phyloP scores from a whole-genome alignment of 2,797 vertebrate genomes.

The Falco naumanni region DNA sequence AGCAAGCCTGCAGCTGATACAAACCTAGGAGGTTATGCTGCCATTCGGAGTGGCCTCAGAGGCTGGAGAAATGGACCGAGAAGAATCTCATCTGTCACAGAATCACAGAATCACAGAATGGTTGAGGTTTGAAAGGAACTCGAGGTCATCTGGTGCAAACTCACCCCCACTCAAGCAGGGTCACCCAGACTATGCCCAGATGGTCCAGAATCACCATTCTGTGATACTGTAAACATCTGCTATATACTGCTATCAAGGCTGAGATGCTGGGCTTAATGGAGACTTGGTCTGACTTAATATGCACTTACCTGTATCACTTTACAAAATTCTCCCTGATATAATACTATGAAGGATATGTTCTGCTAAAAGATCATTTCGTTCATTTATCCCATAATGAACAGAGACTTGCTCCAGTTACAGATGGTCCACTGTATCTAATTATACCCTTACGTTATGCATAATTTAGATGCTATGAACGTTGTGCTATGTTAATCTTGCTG shows the following conservation, averaged over 20 bases:
- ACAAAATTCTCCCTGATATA: background rate
- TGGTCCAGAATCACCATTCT: background rate
- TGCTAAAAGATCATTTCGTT: background rate
- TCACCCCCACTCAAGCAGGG: fast-evolving
- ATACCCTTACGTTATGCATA: constrained; percentile 24
- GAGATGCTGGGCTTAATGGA: background rate
- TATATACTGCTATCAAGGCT: background rate
- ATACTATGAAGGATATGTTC: background rate
- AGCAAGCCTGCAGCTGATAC: background rate
- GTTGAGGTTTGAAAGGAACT: background rate
- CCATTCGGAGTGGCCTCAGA: background rate
- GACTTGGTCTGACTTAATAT: background rate
- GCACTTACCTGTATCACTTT: background rate
- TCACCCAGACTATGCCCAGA: background rate
- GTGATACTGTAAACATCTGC: background rate
- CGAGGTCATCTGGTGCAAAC: background rate
- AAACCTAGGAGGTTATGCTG: background rate
- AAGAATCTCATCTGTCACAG: background rate
- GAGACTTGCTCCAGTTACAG: constrained; percentile 1
- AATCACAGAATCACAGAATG: background rate
- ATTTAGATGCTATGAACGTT: constrained; percentile 33
- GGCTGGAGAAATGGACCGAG: background rate
- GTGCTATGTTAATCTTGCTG: background rate
- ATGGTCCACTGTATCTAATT: constrained; percentile 38
- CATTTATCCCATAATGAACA: background rate